These are phyloP conservation scores for Pedionomus torquatus DNA, from an alignment of 2,113 vertebrate genomes.

Conservation along the genomic window DNA sequence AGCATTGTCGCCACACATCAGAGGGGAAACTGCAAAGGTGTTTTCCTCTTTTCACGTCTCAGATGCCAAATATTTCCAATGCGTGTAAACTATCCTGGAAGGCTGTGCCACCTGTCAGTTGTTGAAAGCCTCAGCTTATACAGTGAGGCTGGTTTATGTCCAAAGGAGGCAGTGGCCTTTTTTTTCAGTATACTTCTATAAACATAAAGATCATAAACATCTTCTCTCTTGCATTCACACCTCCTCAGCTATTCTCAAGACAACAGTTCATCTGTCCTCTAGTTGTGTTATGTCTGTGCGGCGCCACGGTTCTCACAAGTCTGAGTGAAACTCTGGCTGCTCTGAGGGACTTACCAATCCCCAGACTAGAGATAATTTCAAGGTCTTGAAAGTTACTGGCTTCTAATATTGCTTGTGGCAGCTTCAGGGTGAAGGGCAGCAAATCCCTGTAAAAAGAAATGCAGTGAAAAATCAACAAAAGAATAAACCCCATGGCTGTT, in stretches of 20 bases:
- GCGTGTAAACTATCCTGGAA: not conserved
- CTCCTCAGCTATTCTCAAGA: not conserved
- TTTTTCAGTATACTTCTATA: not conserved
- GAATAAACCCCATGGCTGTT: not conserved
- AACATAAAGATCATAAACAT: not conserved
- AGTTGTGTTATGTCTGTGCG: not conserved
- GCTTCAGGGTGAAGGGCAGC: conserved; percentile 83
- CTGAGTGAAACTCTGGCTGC: not conserved
- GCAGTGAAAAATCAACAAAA: not conserved
- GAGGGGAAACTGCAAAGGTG: not conserved
- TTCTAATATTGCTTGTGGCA: conserved; percentile 86
- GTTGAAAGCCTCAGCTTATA: not conserved
- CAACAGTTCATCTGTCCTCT: not conserved
- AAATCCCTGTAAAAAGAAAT: conserved; percentile 84
- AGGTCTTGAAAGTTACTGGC: conserved; percentile 85
- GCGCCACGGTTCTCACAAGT: not conserved
- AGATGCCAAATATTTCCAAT: not conserved
- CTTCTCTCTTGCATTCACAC: not conserved
- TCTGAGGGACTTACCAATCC: conserved; percentile 82
- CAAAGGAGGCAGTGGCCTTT: not conserved
- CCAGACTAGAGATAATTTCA: conserved; percentile 86
- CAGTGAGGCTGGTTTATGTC: not conserved
- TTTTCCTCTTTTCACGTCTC: not conserved
- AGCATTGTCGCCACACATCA: not conserved
- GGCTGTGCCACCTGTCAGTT: rapidly evolving